Evolutionary conservation across 2,113 vertebrate genomes (phyloP).

Genomic region (Calypte anna): DNA sequence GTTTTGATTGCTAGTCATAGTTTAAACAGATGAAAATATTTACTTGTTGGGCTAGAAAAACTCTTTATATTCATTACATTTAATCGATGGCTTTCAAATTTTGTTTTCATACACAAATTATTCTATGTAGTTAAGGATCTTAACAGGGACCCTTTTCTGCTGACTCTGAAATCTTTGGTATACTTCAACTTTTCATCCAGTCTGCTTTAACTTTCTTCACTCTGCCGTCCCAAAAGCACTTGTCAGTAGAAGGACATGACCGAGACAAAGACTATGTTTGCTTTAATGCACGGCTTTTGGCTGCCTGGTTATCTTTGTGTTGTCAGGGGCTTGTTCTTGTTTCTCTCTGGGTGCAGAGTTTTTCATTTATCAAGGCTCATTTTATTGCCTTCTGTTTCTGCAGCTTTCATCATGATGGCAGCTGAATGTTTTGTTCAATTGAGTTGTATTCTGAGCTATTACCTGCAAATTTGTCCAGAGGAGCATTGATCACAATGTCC

Average conservation of each 20-base stretch:
- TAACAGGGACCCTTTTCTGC: neutral
- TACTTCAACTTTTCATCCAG: neutral
- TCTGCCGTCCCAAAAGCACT: neutral
- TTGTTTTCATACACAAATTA: neutral
- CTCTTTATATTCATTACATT: neutral
- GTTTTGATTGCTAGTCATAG: neutral
- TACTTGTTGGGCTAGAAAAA: neutral
- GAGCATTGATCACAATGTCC: neutral
- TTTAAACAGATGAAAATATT: neutral
- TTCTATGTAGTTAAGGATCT: neutral
- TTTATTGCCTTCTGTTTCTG: conserved; percentile 1
- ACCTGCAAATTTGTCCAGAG: neutral
- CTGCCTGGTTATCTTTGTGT: neutral
- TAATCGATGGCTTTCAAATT: neutral
- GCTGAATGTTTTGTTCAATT: neutral
- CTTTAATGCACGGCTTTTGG: neutral
- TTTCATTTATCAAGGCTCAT: conserved; percentile 12
- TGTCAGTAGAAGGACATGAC: neutral
- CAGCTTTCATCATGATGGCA: neutral
- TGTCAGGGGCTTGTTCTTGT: rapidly evolving
- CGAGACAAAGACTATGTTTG: neutral
- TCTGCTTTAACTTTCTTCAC: neutral
- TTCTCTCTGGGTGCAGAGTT: neutral
- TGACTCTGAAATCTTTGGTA: neutral
- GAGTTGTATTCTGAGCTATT: neutral